These are phyloP conservation scores for Platysteira castanea DNA, from an alignment of 2,113 vertebrate genomes.

Conservation along the genomic window DNA sequence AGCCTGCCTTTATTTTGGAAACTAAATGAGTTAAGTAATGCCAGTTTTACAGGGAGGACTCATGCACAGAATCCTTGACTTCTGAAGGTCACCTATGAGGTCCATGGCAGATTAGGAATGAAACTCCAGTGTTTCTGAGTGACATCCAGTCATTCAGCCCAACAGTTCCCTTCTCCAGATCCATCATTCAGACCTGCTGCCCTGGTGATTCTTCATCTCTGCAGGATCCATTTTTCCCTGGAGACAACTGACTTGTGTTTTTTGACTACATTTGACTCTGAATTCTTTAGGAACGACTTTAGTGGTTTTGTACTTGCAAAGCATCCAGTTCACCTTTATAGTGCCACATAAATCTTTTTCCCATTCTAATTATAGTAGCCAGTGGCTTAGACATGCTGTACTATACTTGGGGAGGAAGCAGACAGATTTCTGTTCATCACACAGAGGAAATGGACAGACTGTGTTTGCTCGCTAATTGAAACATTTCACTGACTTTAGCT, in stretches of 20 bases:
- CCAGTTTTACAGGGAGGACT: neutral
- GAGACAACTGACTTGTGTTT: neutral
- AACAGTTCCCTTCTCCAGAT: neutral
- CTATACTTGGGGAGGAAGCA: neutral
- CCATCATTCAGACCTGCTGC: neutral
- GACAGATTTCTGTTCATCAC: constrained; percentile 23
- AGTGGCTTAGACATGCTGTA: constrained; percentile 1
- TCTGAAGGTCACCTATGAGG: neutral
- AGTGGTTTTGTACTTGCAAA: neutral
- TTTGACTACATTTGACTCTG: neutral
- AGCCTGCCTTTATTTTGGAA: neutral
- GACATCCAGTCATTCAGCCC: neutral
- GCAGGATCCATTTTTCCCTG: neutral
- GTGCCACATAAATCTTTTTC: neutral
- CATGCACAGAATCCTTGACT: neutral
- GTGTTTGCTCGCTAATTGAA: constrained; percentile 51
- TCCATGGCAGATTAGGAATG: neutral
- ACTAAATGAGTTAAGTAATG: neutral
- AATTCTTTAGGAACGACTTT: neutral
- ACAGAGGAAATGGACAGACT: constrained; percentile 21
- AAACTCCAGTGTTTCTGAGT: neutral
- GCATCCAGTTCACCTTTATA: neutral
- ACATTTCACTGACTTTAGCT: constrained; percentile 30
- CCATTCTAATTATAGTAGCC: neutral
- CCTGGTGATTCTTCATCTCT: neutral